Conservation (phyloP, 2,888 invertebrate species). For the Chrysopilus asiliformis region DNA sequence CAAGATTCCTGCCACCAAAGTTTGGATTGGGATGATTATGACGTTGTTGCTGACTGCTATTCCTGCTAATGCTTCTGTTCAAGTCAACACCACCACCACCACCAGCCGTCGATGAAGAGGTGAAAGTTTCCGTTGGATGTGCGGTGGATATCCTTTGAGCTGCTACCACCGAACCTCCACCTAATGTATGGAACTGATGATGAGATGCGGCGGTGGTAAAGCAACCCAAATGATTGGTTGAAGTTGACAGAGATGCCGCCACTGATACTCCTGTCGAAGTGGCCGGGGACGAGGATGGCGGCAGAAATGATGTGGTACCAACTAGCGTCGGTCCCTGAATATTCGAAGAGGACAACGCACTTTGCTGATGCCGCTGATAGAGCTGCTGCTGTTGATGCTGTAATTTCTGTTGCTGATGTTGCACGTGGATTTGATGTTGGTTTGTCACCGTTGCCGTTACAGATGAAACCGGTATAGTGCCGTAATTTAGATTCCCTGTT, state of each 20-base stretch:
- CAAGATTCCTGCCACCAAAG: too few relatives aligned
- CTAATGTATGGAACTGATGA: too few relatives aligned
- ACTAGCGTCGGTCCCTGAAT: too few relatives aligned
- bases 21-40: conserved; percentile 11
- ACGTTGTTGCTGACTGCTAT: conserved; percentile 9
- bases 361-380: conserved; percentile 18
- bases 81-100: too few relatives aligned
- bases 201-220: too few relatives aligned
- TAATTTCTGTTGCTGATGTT: conserved; percentile 20
- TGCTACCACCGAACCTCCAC: too few relatives aligned
- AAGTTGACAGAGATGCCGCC: too few relatives aligned
- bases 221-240: too few relatives aligned
- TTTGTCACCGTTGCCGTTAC: conserved; percentile 10
- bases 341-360: conserved; percentile 8
- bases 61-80: conserved; percentile 10
- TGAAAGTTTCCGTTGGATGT: too few relatives aligned
- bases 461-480: conserved; percentile 17
- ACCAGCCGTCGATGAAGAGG: too few relatives aligned
- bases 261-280: conserved; percentile 6
- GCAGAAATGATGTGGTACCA: too few relatives aligned
- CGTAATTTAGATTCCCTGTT: conserved; percentile 17
- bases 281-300: conserved; percentile 16
- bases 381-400: conserved; percentile 24
- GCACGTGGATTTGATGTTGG: conserved; percentile 14
- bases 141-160: too few relatives aligned